Evolutionary conservation across 2,888 invertebrate species (phyloP).

Genomic region (Poecilobothrus nobilitatus): DNA sequence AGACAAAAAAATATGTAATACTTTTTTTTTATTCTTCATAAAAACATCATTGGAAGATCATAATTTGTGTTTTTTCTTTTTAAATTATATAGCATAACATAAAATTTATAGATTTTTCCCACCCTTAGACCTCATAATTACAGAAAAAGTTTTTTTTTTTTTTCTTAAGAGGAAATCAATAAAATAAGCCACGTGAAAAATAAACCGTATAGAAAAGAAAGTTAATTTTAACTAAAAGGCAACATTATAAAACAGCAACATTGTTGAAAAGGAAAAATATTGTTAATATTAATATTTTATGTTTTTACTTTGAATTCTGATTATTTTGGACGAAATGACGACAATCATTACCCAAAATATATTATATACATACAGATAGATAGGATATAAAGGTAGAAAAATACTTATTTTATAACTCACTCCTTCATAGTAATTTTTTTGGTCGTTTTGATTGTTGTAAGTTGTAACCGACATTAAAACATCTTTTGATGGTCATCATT

Average conservation of each 20-base stretch:
- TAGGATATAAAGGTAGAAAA: too few relatives aligned
- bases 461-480: neutral
- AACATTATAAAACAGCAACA: neutral
- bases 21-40: neutral
- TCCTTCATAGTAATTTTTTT: too few relatives aligned
- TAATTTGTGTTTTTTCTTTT: neutral
- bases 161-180: neutral
- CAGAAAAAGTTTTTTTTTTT: neutral
- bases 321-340: neutral
- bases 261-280: neutral
- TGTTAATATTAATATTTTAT: neutral
- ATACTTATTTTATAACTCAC: too few relatives aligned
- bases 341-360: neutral
- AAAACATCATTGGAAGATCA: neutral
- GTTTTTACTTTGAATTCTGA: too few relatives aligned
- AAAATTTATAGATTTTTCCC: conserved; percentile 4
- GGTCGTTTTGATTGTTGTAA: too few relatives aligned
- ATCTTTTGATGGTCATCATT: conserved; percentile 3
- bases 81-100: neutral
- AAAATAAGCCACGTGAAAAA: neutral
- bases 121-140: neutral
- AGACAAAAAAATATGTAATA: neutral
- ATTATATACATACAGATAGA: too few relatives aligned
- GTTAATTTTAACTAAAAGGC: neutral
- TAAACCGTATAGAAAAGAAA: neutral